phyloP scores from a whole-genome alignment of 2,888 invertebrate species.

The Panzeria rudis region DNA sequence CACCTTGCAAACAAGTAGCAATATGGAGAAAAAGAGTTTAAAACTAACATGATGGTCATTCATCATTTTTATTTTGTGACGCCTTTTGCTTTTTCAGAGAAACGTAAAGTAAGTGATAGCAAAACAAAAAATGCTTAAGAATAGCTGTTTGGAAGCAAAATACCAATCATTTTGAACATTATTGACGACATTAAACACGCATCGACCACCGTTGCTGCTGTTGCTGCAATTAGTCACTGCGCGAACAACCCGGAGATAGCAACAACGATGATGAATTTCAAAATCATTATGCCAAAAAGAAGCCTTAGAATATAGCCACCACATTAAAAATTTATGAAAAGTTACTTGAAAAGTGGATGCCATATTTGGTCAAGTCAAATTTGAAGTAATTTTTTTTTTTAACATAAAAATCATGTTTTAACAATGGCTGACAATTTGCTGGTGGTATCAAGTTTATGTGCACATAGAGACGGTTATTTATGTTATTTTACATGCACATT shows the following conservation, averaged over 20 bases:
- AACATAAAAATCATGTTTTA: conserved; percentile 20
- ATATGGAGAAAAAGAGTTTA: neutral
- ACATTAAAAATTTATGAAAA: conserved; percentile 21
- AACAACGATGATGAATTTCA: conserved; percentile 39
- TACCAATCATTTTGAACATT: conserved; percentile 55
- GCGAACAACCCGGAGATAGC: conserved; percentile 32
- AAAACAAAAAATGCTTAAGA: neutral
- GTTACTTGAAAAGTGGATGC: conserved; percentile 40
- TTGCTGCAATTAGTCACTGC: conserved; percentile 44
- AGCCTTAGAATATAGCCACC: neutral
- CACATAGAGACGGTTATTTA: neutral
- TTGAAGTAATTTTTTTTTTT: conserved; percentile 16
- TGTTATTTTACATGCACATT: conserved; percentile 8
- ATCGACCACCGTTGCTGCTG: conserved; percentile 28
- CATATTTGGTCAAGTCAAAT: conserved; percentile 66
- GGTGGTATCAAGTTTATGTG: conserved; percentile 23
- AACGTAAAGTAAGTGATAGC: neutral
- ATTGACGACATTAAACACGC: conserved; percentile 59
- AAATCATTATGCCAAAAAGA: conserved; percentile 43
- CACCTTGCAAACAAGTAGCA: conserved; percentile 63
- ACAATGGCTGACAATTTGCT: conserved; percentile 62
- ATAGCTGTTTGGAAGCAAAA: neutral
- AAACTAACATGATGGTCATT: conserved; percentile 32
- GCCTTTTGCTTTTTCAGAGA: conserved; percentile 16
- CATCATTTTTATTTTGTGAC: conserved; percentile 37